Evolutionary conservation across 2,113 vertebrate species (phyloP).

Genomic region (Cyanoramphus novaezelandiae): DNA sequence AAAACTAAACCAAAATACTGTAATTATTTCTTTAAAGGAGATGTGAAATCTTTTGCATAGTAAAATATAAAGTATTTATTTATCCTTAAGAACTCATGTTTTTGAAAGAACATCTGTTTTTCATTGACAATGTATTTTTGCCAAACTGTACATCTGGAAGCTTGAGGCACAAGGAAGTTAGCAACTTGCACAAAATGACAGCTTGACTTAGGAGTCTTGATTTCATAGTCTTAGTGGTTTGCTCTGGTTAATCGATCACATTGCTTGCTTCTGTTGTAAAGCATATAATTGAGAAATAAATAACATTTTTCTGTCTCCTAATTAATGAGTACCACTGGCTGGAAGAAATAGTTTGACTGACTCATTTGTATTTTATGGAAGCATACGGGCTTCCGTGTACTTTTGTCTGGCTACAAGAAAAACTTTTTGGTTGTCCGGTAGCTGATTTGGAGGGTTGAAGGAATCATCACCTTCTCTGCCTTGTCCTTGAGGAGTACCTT

Average conservation of each 20-base stretch:
- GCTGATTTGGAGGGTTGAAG: background rate
- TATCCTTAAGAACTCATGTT: conserved; percentile 59
- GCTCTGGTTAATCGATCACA: conserved; percentile 31
- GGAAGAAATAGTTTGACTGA: background rate
- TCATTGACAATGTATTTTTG: conserved; percentile 65
- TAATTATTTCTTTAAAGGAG: conserved; percentile 53
- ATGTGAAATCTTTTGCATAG: conserved; percentile 1
- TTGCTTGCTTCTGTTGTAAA: conserved; percentile 52
- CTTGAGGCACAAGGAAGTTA: conserved; percentile 58
- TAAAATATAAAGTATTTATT: conserved; percentile 69
- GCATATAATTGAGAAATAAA: conserved; percentile 52
- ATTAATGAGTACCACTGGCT: background rate
- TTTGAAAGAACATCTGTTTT: conserved; percentile 69
- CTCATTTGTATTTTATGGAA: background rate
- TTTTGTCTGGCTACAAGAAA: background rate
- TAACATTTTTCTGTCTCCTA: conserved; percentile 2
- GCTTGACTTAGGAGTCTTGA: conserved; percentile 38
- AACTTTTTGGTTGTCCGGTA: background rate
- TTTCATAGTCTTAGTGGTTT: conserved; percentile 38
- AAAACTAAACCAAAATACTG: conserved; percentile 19
- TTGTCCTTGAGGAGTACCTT: background rate
- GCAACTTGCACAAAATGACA: conserved; percentile 2
- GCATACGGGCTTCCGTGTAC: background rate
- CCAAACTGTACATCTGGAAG: conserved; percentile 67
- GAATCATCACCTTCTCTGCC: background rate